These are phyloP conservation scores for Phataginus tetradactyla DNA, from an alignment of 2,797 vertebrate species.

Conservation along the genomic window DNA sequence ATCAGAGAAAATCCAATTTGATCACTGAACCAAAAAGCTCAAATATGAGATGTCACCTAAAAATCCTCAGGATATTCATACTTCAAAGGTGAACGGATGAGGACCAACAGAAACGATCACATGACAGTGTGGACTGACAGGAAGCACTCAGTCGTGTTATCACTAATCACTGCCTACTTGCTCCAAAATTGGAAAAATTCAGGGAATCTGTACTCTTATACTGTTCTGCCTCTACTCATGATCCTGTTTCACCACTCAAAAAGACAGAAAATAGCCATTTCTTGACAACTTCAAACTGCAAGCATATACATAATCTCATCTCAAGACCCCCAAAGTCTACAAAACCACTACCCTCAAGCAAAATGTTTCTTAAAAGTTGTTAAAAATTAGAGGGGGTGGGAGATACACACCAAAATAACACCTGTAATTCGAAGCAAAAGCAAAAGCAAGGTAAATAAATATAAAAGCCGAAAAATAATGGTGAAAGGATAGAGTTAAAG, in stretches of 20 bases:
- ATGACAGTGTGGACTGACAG: not conserved
- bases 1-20: not conserved
- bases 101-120: not conserved
- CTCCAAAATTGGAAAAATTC: not conserved
- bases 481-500: not conserved
- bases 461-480: not conserved
- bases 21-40: slow-evolving; percentile 29
- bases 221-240: not conserved
- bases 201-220: not conserved
- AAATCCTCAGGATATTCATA: slow-evolving; percentile 3
- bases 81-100: not conserved
- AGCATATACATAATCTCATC: not conserved
- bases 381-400: not conserved
- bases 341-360: slow-evolving; percentile 11
- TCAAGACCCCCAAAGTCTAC: not conserved
- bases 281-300: not conserved
- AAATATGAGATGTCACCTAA: not conserved
- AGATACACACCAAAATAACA: not conserved
- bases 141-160: not conserved
- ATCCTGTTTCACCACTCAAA: not conserved
- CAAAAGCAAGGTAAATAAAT: slow-evolving; percentile 50
- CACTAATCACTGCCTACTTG: not conserved
- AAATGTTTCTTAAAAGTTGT: not conserved
- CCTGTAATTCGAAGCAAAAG: slow-evolving; percentile 20
- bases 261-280: not conserved